Base-by-base conservation (phyloP, 2,888 invertebrate species). In the Euplagia quadripunctaria region DNA sequence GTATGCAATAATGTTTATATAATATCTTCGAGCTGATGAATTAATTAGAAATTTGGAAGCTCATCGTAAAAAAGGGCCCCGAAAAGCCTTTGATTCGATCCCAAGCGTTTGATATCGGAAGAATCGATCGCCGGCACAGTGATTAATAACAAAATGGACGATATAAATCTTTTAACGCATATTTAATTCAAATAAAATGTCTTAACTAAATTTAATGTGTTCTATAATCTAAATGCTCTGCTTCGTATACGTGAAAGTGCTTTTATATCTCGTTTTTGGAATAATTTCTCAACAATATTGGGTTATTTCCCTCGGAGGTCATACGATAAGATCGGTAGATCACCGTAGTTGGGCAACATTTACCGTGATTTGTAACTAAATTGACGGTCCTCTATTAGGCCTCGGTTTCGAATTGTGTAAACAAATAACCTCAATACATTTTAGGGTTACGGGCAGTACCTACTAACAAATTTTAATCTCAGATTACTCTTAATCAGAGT, bases 1-100 rank as follows among this genome's bases (percentile, higher is more conserved):
- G 78, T 68, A 80, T 70, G 77, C 79, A 76, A 84, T 85, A 87
- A 88, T 87, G 86, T 86, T 88, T 88, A 86, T 89, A 87, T 87
- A 87, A 86, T 85, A 79, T 79, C 77, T 76, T 74, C 81, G 79
- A 86, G 79, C 84, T 82, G 86, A 89, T 85, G 89, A 89, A 90
- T 90, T 89, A 89, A 90, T 90, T 90, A 86, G 76, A 87, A 87
- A 84, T 86, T 85, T 82, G 81, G 76, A 83, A 85, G 86, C 83
- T 81, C 84, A 80, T 88, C 86, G 81, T 86, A 87, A 88, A 87
- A 85, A 83, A 78, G 77, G 76, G 82, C 79, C n/a, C 74, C 77
- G 75, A 76, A 77, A 61, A 51, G 58, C 31, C 66, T 79, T 82
- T 79, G 80, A 79, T 75, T 79, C 73, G 76, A 74, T 70, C 69